phyloP scores from a whole-genome alignment of 1,140 invertebrate genomes.

The Ceratina calcarata region DNA sequence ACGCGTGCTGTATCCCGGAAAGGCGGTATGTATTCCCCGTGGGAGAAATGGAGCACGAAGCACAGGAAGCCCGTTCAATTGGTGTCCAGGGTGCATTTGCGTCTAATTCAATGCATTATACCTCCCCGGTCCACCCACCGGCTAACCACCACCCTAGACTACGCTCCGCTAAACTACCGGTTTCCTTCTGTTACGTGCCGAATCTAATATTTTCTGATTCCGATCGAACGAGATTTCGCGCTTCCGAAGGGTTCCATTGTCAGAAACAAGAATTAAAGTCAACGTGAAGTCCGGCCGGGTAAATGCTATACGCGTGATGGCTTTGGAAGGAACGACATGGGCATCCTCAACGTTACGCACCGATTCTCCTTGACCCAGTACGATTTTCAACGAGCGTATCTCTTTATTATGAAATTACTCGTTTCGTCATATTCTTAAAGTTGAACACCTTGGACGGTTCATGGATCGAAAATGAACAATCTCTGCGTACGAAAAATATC shows the following conservation, averaged over 20 bases:
- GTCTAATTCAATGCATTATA: constrained; percentile 79
- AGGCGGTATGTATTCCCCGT: constrained; percentile 69
- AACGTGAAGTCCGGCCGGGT: too few species aligned
- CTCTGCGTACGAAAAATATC: background rate
- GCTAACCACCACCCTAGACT: constrained; percentile 32
- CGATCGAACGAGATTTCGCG: constrained; percentile 2
- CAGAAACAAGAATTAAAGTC: too few species aligned
- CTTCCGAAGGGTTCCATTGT: background rate
- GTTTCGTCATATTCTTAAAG: background rate
- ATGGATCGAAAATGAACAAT: background rate
- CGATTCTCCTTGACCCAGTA: constrained; percentile 27
- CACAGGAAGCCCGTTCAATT: constrained; percentile 75
- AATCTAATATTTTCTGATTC: constrained; percentile 37
- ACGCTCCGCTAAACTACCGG: constrained; percentile 38
- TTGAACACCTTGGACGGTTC: background rate
- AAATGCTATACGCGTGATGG: too few species aligned
- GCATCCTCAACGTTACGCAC: background rate
- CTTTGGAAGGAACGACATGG: too few species aligned
- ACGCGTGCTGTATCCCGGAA: constrained; percentile 44
- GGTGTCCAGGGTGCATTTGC: constrained; percentile 78
- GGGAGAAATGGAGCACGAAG: constrained; percentile 74
- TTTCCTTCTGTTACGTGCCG: constrained; percentile 26
- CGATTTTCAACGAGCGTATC: background rate
- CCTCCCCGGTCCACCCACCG: constrained; percentile 58
- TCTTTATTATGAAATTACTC: background rate